Evolutionary conservation across 64 coral and sea anemone species (phyloP), one percentile per base, ranked within the genome.

Genomic region (Orbicella faveolata): DNA sequence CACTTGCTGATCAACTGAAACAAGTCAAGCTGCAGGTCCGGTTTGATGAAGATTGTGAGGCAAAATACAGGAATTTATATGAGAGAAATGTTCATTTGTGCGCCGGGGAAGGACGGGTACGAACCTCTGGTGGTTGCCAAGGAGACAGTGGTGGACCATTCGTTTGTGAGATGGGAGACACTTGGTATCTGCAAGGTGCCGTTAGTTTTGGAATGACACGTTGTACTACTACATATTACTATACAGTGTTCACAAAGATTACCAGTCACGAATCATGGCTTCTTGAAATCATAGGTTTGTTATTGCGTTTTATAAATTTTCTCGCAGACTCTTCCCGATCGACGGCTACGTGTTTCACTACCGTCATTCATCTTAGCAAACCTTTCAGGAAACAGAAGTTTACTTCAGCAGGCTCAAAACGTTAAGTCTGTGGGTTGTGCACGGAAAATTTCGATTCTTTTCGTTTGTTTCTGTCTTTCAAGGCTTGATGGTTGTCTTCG

Each of bases 131-230:
- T 21, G 94, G 90, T 17, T 96, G 94, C 34, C 77, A 85, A 17
- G 94, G 94, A 18, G 94, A 95, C 53, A 95, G 94, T 52, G 85
- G 89, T 34, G 94, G 94, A 2, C 86, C 94, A 13, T 48, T 95
- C 18, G 93, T 91, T 10, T 95, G 93, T 69, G 61, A 88, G 52
- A 88, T 74, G 30, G 83, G 79, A 17, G 78, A 90, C n/a, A 90
- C 64, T n/a, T 96, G 84, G 76, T 90, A 96, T 61, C 92, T 93
- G 73, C 89, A 90, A 66, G 94, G 94, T 1, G 82, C 88, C 15
- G 89, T 96, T 41, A 96, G 94, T 26, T 96, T 92, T 92, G 94
- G 94, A 72, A 83, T 90, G 69, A 74, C 18, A 33, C 21, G 53
- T 1, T 92, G 90, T 75, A 61, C 74, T 0, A 87, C 90, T 9